phyloP scores from a whole-genome alignment of 2,888 invertebrate genomes.

The Antheraea assamensis region DNA sequence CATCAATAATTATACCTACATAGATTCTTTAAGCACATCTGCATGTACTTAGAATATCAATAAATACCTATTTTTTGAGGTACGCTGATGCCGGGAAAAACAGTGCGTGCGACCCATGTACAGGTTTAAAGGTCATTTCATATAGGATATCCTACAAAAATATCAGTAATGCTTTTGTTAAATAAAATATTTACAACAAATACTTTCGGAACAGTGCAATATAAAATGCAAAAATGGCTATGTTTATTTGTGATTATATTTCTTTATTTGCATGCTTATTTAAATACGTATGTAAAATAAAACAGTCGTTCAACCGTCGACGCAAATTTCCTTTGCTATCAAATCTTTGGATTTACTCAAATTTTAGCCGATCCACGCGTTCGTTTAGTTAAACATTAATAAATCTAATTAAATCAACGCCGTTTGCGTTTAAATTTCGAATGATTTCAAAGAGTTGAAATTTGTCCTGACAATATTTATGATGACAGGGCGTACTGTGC shows the following conservation, averaged over 20 bases:
- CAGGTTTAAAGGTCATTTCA: too few relatives aligned
- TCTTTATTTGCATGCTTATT: not conserved
- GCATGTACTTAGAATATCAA: too few relatives aligned
- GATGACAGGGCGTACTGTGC: conserved; percentile 48
- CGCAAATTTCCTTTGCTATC: conserved; percentile 39
- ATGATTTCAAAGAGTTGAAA: conserved; percentile 75
- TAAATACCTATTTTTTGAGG: too few relatives aligned
- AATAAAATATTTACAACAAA: not conserved
- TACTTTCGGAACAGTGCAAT: not conserved
- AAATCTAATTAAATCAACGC: conserved; percentile 69
- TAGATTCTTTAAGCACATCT: too few relatives aligned
- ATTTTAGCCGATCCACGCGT: conserved; percentile 43
- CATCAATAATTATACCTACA: too few relatives aligned
- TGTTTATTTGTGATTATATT: not conserved
- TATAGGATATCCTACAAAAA: too few relatives aligned
- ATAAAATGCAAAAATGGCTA: not conserved
- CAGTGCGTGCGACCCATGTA: too few relatives aligned
- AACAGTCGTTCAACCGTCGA: conserved; percentile 27
- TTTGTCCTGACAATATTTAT: conserved; percentile 79
- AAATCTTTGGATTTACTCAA: conserved; percentile 46
- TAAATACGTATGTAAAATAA: not conserved
- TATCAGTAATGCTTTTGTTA: too few relatives aligned
- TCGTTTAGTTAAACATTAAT: conserved; percentile 54
- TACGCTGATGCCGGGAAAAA: too few relatives aligned
- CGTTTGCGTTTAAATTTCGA: conserved; percentile 49